These are phyloP conservation scores for Poecilia wingei DNA, from an alignment of 2,797 vertebrate species.

Conservation along the genomic window DNA sequence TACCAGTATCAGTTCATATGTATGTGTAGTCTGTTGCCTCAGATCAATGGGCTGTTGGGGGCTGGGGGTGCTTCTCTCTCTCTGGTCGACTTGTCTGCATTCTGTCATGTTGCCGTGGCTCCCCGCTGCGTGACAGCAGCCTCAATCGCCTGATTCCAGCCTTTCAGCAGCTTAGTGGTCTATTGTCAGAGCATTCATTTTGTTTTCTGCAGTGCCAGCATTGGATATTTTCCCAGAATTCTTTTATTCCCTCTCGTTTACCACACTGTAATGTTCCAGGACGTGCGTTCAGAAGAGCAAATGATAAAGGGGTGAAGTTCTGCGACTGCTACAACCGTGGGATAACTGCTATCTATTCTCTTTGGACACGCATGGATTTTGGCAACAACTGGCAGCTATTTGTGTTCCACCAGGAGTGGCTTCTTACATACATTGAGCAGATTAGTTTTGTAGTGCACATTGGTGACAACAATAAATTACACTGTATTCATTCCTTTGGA, in stretches of 20 bases:
- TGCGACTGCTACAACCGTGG: conserved; percentile 52
- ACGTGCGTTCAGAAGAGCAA: conserved; percentile 46
- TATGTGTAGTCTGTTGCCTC: conserved; percentile 16
- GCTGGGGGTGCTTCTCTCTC: not conserved
- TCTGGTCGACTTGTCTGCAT: conserved; percentile 49
- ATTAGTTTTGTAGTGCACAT: conserved; percentile 8
- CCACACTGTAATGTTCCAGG: conserved; percentile 61
- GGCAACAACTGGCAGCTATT: conserved; percentile 46
- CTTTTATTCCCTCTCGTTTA: conserved; percentile 39
- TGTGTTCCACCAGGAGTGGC: conserved; percentile 39
- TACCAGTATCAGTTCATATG: not conserved
- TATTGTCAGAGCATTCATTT: conserved; percentile 67
- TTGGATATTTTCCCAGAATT: conserved; percentile 74
- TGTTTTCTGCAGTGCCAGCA: conserved; percentile 56
- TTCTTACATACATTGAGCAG: conserved; percentile 15
- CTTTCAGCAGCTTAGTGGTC: conserved; percentile 42
- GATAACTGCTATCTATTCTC: conserved; percentile 46
- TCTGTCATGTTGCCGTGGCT: conserved; percentile 43
- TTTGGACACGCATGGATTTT: conserved; percentile 20
- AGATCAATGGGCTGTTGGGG: conserved; percentile 24
- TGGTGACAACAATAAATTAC: not conserved
- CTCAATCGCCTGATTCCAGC: conserved; percentile 53
- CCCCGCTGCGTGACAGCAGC: conserved; percentile 41
- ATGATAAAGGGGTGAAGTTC: conserved; percentile 60
- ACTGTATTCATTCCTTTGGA: not conserved